A percentile compares a stretch with the other conserved stretches of the same genome.
Evolutionary conservation across 2,888 invertebrate genomes (phyloP).

Genomic region (Polyploca ridens): DNA sequence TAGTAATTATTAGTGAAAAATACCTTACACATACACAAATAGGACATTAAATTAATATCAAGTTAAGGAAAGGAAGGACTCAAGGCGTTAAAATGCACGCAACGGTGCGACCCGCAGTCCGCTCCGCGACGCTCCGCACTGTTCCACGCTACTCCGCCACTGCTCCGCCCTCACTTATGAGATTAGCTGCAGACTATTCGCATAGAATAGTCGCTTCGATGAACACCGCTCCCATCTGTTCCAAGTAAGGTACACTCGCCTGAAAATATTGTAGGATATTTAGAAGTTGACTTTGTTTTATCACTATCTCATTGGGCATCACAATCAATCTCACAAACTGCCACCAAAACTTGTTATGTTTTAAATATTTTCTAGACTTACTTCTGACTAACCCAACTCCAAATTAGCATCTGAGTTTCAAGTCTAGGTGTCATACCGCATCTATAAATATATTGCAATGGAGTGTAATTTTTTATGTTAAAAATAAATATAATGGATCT

Average conservation of each 20-base stretch:
- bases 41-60: conserved; percentile 1
- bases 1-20: too few species aligned
- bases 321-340: too few species aligned
- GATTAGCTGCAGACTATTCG: conserved; percentile 13
- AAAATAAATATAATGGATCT: too few species aligned
- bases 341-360: too few species aligned
- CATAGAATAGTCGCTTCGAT: conserved; percentile 9
- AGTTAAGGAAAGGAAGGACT: neutral
- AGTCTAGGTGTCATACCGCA: too few species aligned
- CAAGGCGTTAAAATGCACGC: neutral
- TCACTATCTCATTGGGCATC: too few species aligned
- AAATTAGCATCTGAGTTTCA: too few species aligned
- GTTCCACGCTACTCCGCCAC: too few species aligned
- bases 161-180: neutral
- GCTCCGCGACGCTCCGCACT: neutral
- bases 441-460: too few species aligned
- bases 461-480: too few species aligned
- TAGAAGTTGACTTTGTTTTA: neutral
- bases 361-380: too few species aligned
- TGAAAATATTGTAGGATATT: neutral
- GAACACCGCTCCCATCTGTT: conserved; percentile 11
- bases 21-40: neutral
- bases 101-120: neutral
- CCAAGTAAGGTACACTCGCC: neutral
- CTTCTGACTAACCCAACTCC: too few species aligned